Conservation (phyloP, 2,888 invertebrate genomes). For the Cheilosia soror region DNA sequence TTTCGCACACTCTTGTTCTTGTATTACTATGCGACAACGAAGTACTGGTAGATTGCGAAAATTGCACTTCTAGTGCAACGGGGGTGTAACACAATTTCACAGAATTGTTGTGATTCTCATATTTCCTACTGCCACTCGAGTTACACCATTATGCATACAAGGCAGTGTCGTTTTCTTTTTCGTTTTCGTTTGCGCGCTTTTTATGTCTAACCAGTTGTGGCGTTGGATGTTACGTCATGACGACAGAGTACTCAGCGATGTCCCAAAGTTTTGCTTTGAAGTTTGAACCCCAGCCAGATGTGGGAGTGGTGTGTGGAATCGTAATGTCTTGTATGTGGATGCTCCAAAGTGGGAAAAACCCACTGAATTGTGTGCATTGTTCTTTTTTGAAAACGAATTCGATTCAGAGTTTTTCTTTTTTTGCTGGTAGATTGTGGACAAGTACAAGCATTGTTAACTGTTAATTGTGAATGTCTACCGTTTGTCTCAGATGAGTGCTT, state of each 20-base stretch:
- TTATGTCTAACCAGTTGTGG: constrained; percentile 38
- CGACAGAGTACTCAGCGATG: constrained; percentile 15
- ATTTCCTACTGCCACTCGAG: constrained; percentile 62
- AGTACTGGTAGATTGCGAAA: constrained; percentile 50
- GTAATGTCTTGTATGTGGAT: constrained; percentile 32
- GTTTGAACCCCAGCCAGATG: neutral
- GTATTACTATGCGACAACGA: constrained; percentile 8
- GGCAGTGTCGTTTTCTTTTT: constrained; percentile 44
- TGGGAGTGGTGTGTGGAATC: constrained; percentile 42
- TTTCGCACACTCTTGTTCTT: constrained; percentile 31
- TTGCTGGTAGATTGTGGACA: constrained; percentile 43
- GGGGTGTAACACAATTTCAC: constrained; percentile 71
- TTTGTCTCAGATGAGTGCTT: constrained; percentile 23
- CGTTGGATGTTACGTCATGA: constrained; percentile 58
- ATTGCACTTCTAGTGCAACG: constrained; percentile 63
- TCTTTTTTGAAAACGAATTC: constrained; percentile 46
- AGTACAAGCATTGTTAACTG: constrained; percentile 52
- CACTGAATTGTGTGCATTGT: constrained; percentile 63
- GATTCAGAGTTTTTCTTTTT: constrained; percentile 25
- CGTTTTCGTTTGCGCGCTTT: constrained; percentile 42
- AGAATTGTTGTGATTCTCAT: constrained; percentile 73
- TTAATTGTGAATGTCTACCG: constrained; percentile 34
- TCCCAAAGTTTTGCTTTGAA: constrained; percentile 24
- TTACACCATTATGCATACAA: constrained; percentile 14
- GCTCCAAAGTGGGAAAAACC: constrained; percentile 31